Base-by-base conservation (phyloP, 1,140 invertebrate genomes). In the Penaeus japonicus region DNA sequence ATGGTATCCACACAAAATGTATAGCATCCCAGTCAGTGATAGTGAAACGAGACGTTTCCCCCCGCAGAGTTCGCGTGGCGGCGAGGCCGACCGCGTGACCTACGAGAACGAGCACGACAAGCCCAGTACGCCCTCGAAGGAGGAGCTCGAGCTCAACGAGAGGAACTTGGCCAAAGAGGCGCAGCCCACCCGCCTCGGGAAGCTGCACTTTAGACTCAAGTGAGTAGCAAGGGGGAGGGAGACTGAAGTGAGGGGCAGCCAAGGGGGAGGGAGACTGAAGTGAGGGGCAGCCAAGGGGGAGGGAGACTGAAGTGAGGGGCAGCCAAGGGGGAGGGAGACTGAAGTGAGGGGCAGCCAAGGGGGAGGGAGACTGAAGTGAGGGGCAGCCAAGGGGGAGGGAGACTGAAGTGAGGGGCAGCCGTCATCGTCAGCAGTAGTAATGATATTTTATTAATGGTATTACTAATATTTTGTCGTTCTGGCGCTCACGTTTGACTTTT, bases 181-280 rank as follows among this genome's bases (percentile, higher is more conserved):
- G 47, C 85, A 90, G 15, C 32, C 93, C 55, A 94, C 93, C 55
- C 94, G 95, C 90, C 94, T 98, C 73, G 98, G 98, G 1, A 96
- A 96, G 83, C 93, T 99, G 87, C 95, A 97, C 88, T 99, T 97
- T 91, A 97, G 96, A 92, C 92, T 98, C 59, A 95, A 96, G 93
- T 95, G 90, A 93, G 92, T 55, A 59, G 35, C 22, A 54, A 53
- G 24, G 81, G 77, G 47, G 39, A 53, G 39, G 17, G 4, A 27
- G 27, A 27, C 73, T 70, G 20, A 54, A 53, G 80, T 18, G 62
- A 57, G 4, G n/a, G 32, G 53, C 54, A 7, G 35, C 7, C 3
- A n/a, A 53, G 70, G 89, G n/a, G 65, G 30, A 35, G 57, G 75
- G 54, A 24, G 18, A 22, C 18, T 7, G 79, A 54, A 30, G 24